Evolutionary conservation across 2,797 vertebrate genomes (phyloP), one percentile per base, ranked within the genome.

Genomic region (Naso thynnoides): DNA sequence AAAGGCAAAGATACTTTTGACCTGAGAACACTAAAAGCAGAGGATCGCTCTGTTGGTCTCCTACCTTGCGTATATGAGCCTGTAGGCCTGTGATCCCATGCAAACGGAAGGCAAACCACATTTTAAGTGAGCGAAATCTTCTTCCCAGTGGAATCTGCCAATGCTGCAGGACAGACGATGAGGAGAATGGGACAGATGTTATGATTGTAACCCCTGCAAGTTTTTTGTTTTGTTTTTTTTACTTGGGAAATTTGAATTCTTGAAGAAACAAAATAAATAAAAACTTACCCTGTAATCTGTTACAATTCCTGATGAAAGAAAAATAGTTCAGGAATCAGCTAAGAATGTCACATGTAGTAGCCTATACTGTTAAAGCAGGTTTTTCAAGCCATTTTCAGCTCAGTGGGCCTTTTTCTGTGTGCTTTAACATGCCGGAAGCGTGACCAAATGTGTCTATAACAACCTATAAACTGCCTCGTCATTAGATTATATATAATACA

Each of bases 61-160:
- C 26, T 93, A 99, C 98, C 97, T 98, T 98, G 78, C 96, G 96
- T 87, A 99, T 97, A 71, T 98, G 73, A 50, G 94, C 94, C 90
- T 99, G 98, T 81, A 99, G 92, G 19, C 96, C 96, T 6, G 79
- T 93, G 60, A 98, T 89, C 0, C 98, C 98, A 0, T 97, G 98
- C 90, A 97, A 85, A 68, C 98, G 95, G 76, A 99, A 96, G 44
- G 99, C 98, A 71, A 99, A 99, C 98, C 98, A 99, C 91, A 99
- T 76, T 92, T 99, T 99, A 70, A 99, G 88, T 3, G 98, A 97
- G 44, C 98, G 97, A 85, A 99, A 99, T 79, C 97, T 91, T 76
- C 98, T 95, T 14, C 97, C 97, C 68, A 99, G 89, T 0, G 98
- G 98, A 68, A 99, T 96, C 87, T 98, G 97, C 98, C 98, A 99